A percentile compares a stretch with the other conserved stretches of the same genome.
phyloP scores from a whole-genome alignment of 2,113 vertebrate genomes.

The Tonatia bakeri region DNA sequence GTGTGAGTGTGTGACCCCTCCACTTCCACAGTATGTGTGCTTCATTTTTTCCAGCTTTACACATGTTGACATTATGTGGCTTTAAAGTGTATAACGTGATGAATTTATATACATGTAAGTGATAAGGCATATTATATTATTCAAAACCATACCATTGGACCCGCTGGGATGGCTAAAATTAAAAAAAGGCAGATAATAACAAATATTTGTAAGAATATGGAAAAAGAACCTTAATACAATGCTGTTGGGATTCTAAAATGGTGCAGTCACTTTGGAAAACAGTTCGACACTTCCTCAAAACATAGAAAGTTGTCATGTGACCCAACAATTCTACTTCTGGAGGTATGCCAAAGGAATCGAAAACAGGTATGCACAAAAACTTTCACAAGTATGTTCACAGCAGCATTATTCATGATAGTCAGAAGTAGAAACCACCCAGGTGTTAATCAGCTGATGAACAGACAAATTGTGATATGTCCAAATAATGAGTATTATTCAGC shows the following conservation, averaged over 20 bases:
- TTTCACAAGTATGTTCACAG: too few relatives aligned
- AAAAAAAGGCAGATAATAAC: background rate
- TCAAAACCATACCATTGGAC: background rate
- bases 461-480: background rate
- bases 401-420: background rate
- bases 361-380: too few relatives aligned
- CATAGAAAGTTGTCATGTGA: too few relatives aligned
- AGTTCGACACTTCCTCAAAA: too few relatives aligned
- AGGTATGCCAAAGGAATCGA: too few relatives aligned
- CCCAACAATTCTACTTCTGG: too few relatives aligned
- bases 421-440: background rate
- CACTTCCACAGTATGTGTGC: background rate
- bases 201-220: background rate
- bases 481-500: background rate
- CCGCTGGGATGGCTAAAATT: background rate
- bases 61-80: background rate
- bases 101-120: too few relatives aligned
- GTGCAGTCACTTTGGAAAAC: background rate
- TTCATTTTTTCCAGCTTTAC: background rate
- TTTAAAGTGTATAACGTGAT: background rate
- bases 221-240: background rate
- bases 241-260: background rate
- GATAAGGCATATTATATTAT: background rate
- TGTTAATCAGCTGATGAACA: background rate
- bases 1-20: background rate